Evolutionary conservation across 2,888 invertebrate species (phyloP).

Genomic region (Galerucella calmariensis): DNA sequence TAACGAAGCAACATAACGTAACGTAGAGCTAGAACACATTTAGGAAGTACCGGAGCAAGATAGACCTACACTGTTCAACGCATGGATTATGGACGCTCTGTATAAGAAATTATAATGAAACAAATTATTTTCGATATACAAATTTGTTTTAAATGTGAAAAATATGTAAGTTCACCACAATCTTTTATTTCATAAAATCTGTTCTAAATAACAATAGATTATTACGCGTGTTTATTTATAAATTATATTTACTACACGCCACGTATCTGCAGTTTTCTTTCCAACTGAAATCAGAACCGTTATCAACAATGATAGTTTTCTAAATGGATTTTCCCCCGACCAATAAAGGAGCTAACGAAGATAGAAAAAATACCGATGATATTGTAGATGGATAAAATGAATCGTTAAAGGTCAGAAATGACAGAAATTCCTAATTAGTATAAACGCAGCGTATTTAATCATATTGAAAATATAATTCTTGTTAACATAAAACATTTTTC

Average conservation of each 20-base stretch:
- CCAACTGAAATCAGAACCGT: slow-evolving; percentile 3
- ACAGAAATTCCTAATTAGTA: neutral
- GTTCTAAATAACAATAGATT: neutral
- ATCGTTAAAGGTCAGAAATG: neutral
- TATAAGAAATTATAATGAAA: too few species aligned
- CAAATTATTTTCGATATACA: too few species aligned
- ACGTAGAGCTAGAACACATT: too few species aligned
- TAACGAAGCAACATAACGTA: too few species aligned
- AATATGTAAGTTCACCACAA: too few species aligned
- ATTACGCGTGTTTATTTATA: neutral
- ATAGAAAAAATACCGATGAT: neutral
- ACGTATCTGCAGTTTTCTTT: slow-evolving; percentile 8
- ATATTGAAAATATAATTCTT: neutral
- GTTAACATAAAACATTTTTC: slow-evolving; percentile 10
- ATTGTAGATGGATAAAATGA: slow-evolving; percentile 3
- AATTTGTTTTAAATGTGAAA: too few species aligned
- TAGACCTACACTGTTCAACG: too few species aligned
- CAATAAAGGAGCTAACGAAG: neutral
- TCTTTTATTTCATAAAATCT: too few species aligned
- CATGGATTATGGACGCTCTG: too few species aligned
- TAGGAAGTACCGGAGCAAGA: too few species aligned
- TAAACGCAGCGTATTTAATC: neutral
- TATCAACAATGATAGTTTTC: slow-evolving; percentile 8
- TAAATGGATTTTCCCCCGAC: slow-evolving; percentile 3
- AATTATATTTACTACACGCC: neutral